Percentiles rank a stretch among this genome's conserved stretches.
Conservation (phyloP, 2,113 vertebrate species). For the Malurus elegans region DNA sequence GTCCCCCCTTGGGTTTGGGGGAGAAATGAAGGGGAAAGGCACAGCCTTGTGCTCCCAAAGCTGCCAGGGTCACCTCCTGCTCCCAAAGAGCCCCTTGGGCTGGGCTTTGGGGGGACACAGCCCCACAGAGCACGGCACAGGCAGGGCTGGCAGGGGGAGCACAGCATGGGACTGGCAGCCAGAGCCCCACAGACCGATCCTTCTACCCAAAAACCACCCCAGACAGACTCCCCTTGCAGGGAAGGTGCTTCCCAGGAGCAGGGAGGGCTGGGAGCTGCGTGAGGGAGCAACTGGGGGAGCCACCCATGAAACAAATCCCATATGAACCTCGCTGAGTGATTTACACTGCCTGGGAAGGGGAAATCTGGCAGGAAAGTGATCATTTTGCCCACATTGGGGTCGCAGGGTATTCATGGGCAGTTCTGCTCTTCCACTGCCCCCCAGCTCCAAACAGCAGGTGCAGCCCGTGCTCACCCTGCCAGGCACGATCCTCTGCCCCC, state of each 20-base stretch:
- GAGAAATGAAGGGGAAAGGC: not conserved
- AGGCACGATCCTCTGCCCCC: not conserved
- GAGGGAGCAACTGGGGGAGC: rapidly evolving
- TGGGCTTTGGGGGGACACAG: not conserved
- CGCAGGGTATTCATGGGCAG: rapidly evolving
- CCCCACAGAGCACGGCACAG: not conserved
- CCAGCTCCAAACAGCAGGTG: not conserved
- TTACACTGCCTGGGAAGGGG: conserved; percentile 27
- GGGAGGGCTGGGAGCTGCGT: rapidly evolving
- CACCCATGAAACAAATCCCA: not conserved
- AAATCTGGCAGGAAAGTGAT: rapidly evolving
- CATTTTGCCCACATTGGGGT: not conserved
- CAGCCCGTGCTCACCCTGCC: rapidly evolving
- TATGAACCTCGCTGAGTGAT: rapidly evolving
- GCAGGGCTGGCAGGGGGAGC: not conserved
- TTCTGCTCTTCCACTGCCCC: not conserved
- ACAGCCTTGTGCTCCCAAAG: not conserved
- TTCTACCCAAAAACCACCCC: not conserved
- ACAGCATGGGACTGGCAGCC: not conserved
- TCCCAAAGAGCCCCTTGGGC: not conserved
- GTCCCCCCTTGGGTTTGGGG: not conserved
- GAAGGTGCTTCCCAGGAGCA: not conserved
- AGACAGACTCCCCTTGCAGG: not conserved
- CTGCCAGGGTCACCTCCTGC: not conserved
- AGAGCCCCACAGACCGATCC: not conserved